A percentile compares a stretch with the other conserved stretches of the same genome.
These are phyloP conservation scores for Cladorhizidae sp. DNA, from an alignment of 37 sponge, comb jelly and placozoan species.

Conservation along the genomic window DNA sequence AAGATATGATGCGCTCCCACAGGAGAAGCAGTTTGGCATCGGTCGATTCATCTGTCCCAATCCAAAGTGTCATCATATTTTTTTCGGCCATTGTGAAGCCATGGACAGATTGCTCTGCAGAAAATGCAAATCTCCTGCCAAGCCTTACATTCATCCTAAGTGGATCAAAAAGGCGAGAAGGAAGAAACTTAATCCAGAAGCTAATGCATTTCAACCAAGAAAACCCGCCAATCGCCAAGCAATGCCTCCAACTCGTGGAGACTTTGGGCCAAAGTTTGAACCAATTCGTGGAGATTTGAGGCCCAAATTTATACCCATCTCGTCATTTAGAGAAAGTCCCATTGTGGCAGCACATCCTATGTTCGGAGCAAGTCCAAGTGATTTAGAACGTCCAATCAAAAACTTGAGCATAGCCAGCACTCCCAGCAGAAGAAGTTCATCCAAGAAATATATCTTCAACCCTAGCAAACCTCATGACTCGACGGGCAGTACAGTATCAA, in stretches of 20 bases:
- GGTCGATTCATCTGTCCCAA: conserved; percentile 18
- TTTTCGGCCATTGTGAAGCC: conserved; percentile 15
- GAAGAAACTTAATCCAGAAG: not conserved
- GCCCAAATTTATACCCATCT: not conserved
- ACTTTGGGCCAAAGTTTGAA: not conserved
- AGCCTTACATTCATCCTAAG: conserved; percentile 5
- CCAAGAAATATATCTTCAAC: conserved; percentile 5
- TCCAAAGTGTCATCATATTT: not conserved
- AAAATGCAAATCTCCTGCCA: not conserved
- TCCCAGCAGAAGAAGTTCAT: not conserved
- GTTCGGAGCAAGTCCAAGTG: not conserved
- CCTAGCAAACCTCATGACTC: not conserved
- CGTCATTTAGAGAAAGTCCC: not conserved
- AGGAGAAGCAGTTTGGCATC: conserved; percentile 17
- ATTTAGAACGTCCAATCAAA: not conserved
- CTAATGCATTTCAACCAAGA: not conserved
- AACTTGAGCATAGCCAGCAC: not conserved
- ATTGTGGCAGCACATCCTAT: not conserved
- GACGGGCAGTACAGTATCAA: conserved; percentile 1
- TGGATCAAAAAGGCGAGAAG: not conserved
- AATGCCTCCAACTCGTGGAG: not conserved
- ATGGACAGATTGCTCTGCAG: not conserved
- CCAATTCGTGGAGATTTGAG: not conserved
- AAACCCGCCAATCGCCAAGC: too few species aligned
- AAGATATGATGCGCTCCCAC: conserved; percentile 7